Conservation (phyloP, 2,888 invertebrate genomes). For the Acrobasis repandana region DNA sequence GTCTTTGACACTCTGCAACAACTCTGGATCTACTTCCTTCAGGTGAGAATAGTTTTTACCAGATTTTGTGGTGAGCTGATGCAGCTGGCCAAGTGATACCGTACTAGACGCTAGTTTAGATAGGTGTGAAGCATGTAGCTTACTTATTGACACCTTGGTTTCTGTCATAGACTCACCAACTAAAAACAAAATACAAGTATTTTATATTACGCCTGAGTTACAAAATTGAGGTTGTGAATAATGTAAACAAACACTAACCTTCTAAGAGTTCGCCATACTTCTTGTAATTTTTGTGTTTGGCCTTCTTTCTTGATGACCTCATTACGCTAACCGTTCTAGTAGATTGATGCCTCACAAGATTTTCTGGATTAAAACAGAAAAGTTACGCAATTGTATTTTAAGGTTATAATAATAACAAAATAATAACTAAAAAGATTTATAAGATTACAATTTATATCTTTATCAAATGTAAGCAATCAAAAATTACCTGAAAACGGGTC, state of each 20-base stretch:
- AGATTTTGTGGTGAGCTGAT: slow-evolving; percentile 76
- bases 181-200: slow-evolving; percentile 50
- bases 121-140: slow-evolving; percentile 85
- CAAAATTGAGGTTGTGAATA: background rate
- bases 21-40: slow-evolving; percentile 67
- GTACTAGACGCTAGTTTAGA: slow-evolving; percentile 84
- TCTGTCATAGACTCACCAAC: slow-evolving; percentile 86
- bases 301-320: slow-evolving; percentile 67
- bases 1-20: slow-evolving; percentile 69
- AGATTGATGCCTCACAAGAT: slow-evolving; percentile 64
- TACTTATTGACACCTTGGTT: slow-evolving; percentile 86
- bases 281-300: slow-evolving; percentile 70
- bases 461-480: background rate
- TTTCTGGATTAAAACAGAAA: slow-evolving; percentile 58
- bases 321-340: slow-evolving; percentile 68
- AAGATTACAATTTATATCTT: background rate
- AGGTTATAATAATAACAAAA: slow-evolving; percentile 42
- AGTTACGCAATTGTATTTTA: slow-evolving; percentile 67
- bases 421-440: slow-evolving; percentile 18
- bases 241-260: slow-evolving; percentile 72
- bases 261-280: slow-evolving; percentile 87
- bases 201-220: background rate
- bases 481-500: slow-evolving; percentile 59
- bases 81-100: slow-evolving; percentile 82
- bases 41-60: slow-evolving; percentile 44